Conservation (phyloP, 1,140 invertebrate species). For the Ylistrum balloti region DNA sequence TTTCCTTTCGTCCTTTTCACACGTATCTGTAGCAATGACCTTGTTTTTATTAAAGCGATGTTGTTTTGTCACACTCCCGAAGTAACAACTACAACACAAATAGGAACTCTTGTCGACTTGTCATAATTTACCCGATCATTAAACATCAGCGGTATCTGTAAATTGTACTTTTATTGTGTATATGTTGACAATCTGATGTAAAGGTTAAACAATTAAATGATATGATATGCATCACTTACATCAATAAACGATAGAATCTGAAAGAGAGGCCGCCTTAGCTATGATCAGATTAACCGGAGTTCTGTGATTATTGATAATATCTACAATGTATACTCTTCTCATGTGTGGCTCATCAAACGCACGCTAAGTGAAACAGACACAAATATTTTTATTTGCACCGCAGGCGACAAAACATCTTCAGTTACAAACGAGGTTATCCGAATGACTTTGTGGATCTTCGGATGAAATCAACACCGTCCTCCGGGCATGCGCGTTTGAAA, state of each 20-base stretch:
- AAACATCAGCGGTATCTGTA: constrained; percentile 30
- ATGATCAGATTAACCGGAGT: neutral
- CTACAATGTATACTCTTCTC: neutral
- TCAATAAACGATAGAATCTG: neutral
- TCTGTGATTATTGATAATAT: constrained; percentile 9
- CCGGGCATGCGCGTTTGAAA: neutral
- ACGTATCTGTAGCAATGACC: too few relatives aligned
- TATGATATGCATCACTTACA: neutral
- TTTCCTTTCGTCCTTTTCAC: too few relatives aligned
- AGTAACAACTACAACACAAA: too few relatives aligned
- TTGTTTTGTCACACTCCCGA: too few relatives aligned
- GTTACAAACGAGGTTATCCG: constrained; percentile 24
- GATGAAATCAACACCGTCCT: constrained; percentile 16
- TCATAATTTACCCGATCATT: neutral
- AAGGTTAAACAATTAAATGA: neutral
- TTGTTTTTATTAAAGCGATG: too few relatives aligned
- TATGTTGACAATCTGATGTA: constrained; percentile 23
- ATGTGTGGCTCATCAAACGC: constrained; percentile 22
- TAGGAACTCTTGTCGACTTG: neutral
- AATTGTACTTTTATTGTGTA: neutral
- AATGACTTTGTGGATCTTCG: constrained; percentile 38
- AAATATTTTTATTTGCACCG: constrained; percentile 35
- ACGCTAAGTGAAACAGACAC: constrained; percentile 38
- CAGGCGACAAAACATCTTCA: constrained; percentile 32
- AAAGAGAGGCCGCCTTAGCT: neutral